phyloP scores from a whole-genome alignment of 2,797 vertebrate genomes.

The Oryzias dopingdopingensis region DNA sequence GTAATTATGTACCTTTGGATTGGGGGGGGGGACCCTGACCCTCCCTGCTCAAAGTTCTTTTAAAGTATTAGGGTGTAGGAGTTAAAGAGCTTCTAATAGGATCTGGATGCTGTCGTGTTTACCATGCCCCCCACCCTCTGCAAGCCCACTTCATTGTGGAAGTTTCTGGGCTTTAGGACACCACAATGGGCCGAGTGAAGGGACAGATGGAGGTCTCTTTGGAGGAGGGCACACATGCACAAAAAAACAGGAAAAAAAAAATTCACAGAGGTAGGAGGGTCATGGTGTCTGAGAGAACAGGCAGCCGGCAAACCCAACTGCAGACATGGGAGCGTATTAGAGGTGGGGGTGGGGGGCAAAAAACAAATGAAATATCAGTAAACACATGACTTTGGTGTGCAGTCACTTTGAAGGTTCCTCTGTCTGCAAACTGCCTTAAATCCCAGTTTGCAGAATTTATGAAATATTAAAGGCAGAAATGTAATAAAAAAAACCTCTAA shows the following conservation, averaged over 20 bases:
- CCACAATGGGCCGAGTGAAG: conserved; percentile 79
- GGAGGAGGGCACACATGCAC: conserved; percentile 58
- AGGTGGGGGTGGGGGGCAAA: conserved; percentile 31
- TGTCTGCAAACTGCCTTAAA: conserved; percentile 10
- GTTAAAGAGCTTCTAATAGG: conserved; percentile 87
- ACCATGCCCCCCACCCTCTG: conserved; percentile 68
- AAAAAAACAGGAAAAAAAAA: conserved; percentile 57
- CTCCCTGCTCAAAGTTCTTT: conserved; percentile 68
- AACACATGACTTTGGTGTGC: conserved; percentile 19
- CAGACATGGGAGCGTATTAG: conserved; percentile 47
- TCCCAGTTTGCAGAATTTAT: neutral
- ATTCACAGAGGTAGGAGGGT: conserved; percentile 77
- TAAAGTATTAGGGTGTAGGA: conserved; percentile 74
- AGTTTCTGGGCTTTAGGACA: conserved; percentile 74
- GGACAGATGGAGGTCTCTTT: conserved; percentile 84
- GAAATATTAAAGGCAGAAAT: neutral
- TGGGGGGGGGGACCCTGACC: conserved; percentile 49
- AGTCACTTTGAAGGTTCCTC: conserved; percentile 12
- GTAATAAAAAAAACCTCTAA: neutral
- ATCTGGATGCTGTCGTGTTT: conserved; percentile 83
- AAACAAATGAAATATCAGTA: conserved; percentile 12
- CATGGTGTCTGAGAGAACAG: conserved; percentile 52
- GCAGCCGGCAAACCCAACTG: conserved; percentile 40
- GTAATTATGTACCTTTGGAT: conserved; percentile 68
- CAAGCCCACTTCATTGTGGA: conserved; percentile 82